Percentiles rank a stretch among this genome's conserved stretches.
Conservation (phyloP, 2,113 vertebrate genomes). For the Nycticebus coucang region DNA sequence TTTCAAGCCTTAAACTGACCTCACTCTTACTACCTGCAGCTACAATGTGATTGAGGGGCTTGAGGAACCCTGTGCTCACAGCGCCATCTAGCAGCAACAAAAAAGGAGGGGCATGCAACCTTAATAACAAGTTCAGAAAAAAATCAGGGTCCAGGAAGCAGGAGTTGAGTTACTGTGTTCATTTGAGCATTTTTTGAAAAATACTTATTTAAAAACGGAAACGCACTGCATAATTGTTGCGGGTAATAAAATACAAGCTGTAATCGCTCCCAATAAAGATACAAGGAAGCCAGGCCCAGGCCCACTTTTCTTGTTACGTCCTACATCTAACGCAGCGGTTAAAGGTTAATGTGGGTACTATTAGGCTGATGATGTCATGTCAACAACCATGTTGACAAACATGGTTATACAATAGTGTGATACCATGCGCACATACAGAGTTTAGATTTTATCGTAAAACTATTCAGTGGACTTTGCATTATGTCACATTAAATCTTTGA, state of each 20-base stretch:
- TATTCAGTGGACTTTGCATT: not conserved
- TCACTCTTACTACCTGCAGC: not conserved
- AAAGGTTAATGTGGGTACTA: not conserved
- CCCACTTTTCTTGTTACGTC: not conserved
- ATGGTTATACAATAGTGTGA: not conserved
- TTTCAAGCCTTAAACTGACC: not conserved
- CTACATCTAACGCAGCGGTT: too few species aligned
- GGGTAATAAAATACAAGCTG: not conserved
- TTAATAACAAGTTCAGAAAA: not conserved
- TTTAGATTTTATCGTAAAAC: not conserved
- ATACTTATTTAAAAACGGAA: not conserved
- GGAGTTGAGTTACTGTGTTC: not conserved
- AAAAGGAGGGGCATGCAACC: not conserved
- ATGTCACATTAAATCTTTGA: not conserved
- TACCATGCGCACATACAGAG: not conserved
- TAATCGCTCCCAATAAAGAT: not conserved
- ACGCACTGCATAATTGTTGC: not conserved
- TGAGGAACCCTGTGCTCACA: not conserved
- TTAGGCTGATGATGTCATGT: not conserved
- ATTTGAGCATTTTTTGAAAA: not conserved
- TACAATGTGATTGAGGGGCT: not conserved
- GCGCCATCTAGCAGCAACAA: conserved; percentile 48
- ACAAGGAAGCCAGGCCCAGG: not conserved
- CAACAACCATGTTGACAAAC: not conserved
- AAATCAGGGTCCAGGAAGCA: not conserved